These are phyloP conservation scores for Saccopteryx bilineata DNA, from an alignment of 2,113 vertebrate genomes.

Conservation along the genomic window DNA sequence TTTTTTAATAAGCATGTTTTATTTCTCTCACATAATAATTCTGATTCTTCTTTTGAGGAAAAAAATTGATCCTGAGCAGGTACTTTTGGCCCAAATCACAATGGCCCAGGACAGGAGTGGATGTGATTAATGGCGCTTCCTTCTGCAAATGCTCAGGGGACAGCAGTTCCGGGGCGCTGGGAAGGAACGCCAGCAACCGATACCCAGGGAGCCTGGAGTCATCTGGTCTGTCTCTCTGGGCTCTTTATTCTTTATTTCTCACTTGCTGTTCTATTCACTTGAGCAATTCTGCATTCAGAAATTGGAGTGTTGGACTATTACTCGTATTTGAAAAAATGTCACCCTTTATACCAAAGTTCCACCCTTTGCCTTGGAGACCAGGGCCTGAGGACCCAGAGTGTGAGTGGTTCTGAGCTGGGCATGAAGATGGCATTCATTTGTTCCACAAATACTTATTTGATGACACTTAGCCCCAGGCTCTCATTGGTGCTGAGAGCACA, in stretches of 20 bases:
- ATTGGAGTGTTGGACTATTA: background rate
- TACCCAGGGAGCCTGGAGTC: background rate
- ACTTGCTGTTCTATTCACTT: background rate
- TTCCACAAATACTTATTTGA: background rate
- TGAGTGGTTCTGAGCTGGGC: background rate
- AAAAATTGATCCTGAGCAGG: slow-evolving; percentile 71
- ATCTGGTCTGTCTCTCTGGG: background rate
- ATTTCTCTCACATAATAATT: slow-evolving; percentile 75
- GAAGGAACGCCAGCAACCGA: background rate
- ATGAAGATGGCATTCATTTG: too few relatives aligned
- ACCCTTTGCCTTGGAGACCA: background rate
- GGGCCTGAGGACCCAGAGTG: background rate
- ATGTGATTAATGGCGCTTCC: background rate
- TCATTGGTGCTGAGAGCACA: background rate
- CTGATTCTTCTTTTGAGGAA: slow-evolving; percentile 77
- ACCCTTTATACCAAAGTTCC: background rate
- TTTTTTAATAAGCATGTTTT: slow-evolving; percentile 71
- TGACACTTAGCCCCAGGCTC: background rate
- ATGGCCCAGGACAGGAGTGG: slow-evolving; percentile 67
- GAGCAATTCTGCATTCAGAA: background rate
- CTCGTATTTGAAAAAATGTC: background rate
- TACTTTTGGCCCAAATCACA: slow-evolving; percentile 76
- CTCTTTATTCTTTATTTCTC: background rate
- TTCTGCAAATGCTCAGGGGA: background rate
- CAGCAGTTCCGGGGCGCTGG: background rate